Evolutionary conservation across 2,113 vertebrate genomes (phyloP).

Genomic region (Pelodiscus sinensis): DNA sequence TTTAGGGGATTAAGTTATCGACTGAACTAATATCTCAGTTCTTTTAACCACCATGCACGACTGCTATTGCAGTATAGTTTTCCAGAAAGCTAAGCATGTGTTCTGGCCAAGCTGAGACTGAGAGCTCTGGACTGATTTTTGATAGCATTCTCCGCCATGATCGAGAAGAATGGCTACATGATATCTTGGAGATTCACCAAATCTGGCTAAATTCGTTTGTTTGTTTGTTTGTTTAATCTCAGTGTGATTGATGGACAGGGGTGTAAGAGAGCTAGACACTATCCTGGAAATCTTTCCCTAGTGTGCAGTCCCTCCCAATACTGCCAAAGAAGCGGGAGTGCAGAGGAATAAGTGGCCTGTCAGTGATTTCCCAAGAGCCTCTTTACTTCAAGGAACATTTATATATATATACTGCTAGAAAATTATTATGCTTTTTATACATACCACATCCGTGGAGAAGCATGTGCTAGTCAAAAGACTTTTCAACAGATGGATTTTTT

Average conservation of each 20-base stretch:
- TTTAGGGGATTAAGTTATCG: neutral
- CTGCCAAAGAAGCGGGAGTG: constrained; percentile 7
- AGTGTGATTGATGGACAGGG: constrained; percentile 24
- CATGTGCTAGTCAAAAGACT: neutral
- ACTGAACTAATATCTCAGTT: neutral
- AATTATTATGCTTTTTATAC: neutral
- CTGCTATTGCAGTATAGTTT: neutral
- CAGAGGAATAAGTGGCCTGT: neutral
- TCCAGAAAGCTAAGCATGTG: neutral
- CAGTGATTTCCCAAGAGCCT: neutral
- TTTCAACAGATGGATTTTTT: neutral
- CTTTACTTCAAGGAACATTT: constrained; percentile 23
- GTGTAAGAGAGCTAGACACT: constrained; percentile 41
- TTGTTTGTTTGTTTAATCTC: constrained; percentile 8
- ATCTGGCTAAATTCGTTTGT: constrained; percentile 26
- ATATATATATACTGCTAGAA: neutral
- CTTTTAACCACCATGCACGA: neutral
- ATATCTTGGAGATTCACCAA: neutral
- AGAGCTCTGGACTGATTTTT: neutral
- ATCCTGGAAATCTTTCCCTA: constrained; percentile 46
- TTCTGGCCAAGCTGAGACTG: neutral
- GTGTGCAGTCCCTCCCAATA: constrained; percentile 13
- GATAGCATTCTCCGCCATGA: constrained; percentile 2
- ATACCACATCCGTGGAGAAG: constrained; percentile 15
- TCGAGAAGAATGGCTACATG: constrained; percentile 16